These are phyloP conservation scores for Thymelicus lineola DNA, from an alignment of 2,888 invertebrate genomes.

Conservation along the genomic window DNA sequence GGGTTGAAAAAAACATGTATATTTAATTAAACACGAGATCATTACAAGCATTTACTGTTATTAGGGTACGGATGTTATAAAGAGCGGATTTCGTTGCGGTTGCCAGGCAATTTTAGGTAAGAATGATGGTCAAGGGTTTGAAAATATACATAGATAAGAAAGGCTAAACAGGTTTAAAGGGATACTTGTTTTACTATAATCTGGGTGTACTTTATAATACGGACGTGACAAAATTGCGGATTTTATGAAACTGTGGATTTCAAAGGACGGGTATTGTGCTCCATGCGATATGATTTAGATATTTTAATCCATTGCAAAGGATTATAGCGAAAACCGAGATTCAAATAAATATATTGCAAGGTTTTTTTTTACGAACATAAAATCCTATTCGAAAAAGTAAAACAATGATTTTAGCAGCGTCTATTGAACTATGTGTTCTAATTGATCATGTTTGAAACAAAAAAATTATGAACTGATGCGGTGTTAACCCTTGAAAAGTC, in stretches of 20 bases:
- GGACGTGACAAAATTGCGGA: background rate
- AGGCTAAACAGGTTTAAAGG: background rate
- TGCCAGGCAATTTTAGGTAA: background rate
- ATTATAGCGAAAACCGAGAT: too few relatives aligned
- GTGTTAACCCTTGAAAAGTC: too few relatives aligned
- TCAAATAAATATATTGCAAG: too few relatives aligned
- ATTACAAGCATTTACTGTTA: constrained; percentile 5
- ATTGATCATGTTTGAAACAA: too few relatives aligned
- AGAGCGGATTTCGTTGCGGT: constrained; percentile 7
- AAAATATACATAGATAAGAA: constrained; percentile 3
- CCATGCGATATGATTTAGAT: too few relatives aligned
- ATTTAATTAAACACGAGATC: constrained; percentile 8
- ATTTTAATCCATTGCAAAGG: too few relatives aligned
- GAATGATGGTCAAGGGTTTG: constrained; percentile 2
- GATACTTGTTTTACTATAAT: background rate
- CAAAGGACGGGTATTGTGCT: background rate
- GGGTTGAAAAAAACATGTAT: background rate
- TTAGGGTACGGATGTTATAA: constrained; percentile 13
- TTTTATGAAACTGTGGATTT: background rate
- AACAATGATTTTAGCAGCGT: too few relatives aligned
- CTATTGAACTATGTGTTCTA: too few relatives aligned
- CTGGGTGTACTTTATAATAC: background rate
- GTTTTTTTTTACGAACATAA: too few relatives aligned
- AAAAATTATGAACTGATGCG: too few relatives aligned
- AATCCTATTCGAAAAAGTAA: too few relatives aligned